Percentiles rank a stretch among this genome's conserved stretches.
Conservation (phyloP, 2,797 vertebrate species). For the Chrysocyon brachyurus region DNA sequence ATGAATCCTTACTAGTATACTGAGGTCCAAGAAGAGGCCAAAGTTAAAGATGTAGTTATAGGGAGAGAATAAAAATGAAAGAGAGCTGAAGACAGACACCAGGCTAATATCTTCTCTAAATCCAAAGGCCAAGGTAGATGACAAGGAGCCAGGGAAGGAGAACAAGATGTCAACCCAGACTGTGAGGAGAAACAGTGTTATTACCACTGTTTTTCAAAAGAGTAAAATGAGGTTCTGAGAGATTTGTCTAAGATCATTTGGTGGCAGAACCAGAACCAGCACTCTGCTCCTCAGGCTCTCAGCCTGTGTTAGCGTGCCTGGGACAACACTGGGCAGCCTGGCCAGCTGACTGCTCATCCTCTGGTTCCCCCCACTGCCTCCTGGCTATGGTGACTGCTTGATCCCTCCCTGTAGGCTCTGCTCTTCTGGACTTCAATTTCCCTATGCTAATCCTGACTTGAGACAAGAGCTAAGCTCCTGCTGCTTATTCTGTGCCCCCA, state of each 20-base stretch:
- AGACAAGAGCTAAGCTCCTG: background rate
- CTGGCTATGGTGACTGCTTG: background rate
- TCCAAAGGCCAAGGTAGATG: background rate
- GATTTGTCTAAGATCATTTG: background rate
- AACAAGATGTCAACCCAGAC: background rate
- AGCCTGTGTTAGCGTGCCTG: background rate
- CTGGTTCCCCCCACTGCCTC: background rate
- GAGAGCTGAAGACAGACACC: background rate
- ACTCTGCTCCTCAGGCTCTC: background rate
- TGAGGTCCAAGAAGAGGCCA: background rate
- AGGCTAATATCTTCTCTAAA: background rate
- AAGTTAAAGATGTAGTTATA: background rate
- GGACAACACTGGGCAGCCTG: background rate
- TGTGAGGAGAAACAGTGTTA: background rate
- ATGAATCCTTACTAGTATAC: background rate
- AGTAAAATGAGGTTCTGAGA: background rate
- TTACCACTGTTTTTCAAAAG: background rate
- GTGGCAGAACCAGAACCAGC: background rate
- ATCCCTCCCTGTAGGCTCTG: background rate
- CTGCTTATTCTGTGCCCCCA: background rate
- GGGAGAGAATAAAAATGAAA: background rate
- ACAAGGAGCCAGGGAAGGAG: background rate
- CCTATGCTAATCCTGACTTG: background rate
- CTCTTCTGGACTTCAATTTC: background rate
- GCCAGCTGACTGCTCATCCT: background rate